A percentile compares a stretch with the other conserved stretches of the same genome.
Evolutionary conservation across 1,140 invertebrate species (phyloP).

Genomic region (Euschistus heros): DNA sequence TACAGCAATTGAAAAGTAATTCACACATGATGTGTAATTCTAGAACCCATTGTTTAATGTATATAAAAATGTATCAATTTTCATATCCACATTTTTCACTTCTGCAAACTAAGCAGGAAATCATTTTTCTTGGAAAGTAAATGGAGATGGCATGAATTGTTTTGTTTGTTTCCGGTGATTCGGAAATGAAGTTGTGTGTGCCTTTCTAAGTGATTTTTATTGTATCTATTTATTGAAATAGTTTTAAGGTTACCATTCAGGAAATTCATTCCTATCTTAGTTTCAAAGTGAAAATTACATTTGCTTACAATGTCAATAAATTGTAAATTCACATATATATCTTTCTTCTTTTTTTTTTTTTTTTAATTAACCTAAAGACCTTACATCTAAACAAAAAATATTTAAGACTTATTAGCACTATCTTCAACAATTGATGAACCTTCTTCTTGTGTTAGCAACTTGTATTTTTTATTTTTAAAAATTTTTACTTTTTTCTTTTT

Average conservation of each 20-base stretch:
- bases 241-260: constrained; percentile 3
- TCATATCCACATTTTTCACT: constrained; percentile 13
- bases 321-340: constrained; percentile 5
- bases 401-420: too few relatives aligned
- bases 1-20: constrained; percentile 12
- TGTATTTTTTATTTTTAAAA: too few relatives aligned
- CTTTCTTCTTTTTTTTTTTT: too few relatives aligned
- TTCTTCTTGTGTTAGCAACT: too few relatives aligned
- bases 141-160: constrained; percentile 6
- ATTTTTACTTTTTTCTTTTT: too few relatives aligned
- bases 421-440: too few relatives aligned
- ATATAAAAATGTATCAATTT: constrained; percentile 15
- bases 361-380: too few relatives aligned
- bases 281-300: constrained; percentile 8
- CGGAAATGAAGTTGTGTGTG: constrained; percentile 13
- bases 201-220: constrained; percentile 11
- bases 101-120: constrained; percentile 8
- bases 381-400: too few relatives aligned
- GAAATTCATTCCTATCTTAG: constrained; percentile 17
- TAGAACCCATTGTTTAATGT: constrained; percentile 4
- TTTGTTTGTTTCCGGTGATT: not conserved
- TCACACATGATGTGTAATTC: not conserved
- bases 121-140: constrained; percentile 5
- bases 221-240: constrained; percentile 4
- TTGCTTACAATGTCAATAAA: constrained; percentile 15